phyloP scores from a whole-genome alignment of 30 jellyfish, hydroid and myxozoan genomes.

The Chrysaora quinquecirrha region DNA sequence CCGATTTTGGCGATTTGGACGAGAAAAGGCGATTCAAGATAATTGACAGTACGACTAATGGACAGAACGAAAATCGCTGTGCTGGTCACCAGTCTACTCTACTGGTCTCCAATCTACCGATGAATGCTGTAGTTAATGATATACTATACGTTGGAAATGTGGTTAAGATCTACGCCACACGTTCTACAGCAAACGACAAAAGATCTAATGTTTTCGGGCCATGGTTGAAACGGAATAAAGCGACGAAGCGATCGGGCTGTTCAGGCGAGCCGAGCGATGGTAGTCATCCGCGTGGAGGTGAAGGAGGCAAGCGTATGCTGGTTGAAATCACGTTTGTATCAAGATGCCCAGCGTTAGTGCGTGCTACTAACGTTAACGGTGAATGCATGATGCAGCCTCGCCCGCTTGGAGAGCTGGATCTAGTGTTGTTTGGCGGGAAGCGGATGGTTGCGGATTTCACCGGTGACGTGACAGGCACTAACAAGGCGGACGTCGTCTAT shows the following conservation, averaged over 20 bases:
- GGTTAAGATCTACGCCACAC: not conserved
- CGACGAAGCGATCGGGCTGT: not conserved
- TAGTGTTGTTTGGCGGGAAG: not conserved
- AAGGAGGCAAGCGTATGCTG: too few species aligned
- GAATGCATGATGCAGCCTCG: too few species aligned
- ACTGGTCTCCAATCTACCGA: not conserved
- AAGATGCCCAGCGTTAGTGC: too few species aligned
- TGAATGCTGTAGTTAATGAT: constrained; percentile 14
- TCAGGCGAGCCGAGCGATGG: too few species aligned
- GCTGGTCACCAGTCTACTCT: constrained; percentile 2
- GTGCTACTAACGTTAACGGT: too few species aligned
- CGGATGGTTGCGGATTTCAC: not conserved
- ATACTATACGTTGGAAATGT: constrained; percentile 1
- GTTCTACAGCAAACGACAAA: not conserved
- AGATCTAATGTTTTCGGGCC: not conserved
- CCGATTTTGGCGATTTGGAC: not conserved
- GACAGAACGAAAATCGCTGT: constrained; percentile 21
- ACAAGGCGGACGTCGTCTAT: constrained; percentile 2
- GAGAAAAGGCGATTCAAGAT: constrained; percentile 25
- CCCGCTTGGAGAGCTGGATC: constrained; percentile 11
- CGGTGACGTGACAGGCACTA: too few species aligned
- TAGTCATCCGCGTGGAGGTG: too few species aligned
- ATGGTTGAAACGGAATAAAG: not conserved
- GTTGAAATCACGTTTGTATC: too few species aligned
- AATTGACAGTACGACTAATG: constrained; percentile 17